Conservation (phyloP, 2,797 vertebrate species). For the Clarias laeviceps region DNA sequence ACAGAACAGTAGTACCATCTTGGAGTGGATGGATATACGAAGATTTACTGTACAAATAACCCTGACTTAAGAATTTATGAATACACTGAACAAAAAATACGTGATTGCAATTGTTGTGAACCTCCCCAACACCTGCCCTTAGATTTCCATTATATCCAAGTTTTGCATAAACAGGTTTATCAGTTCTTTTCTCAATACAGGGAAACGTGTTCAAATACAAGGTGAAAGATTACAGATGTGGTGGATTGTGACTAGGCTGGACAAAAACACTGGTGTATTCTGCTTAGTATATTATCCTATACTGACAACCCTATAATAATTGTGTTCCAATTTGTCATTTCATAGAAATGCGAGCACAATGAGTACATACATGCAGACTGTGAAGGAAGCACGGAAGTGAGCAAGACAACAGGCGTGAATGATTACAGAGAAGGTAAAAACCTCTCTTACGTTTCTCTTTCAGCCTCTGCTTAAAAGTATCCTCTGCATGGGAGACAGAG, state of each 20-base stretch:
- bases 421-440: slow-evolving; percentile 61
- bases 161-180: background rate
- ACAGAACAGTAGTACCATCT: background rate
- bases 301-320: background rate
- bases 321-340: slow-evolving; percentile 48
- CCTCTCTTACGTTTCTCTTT: slow-evolving; percentile 96
- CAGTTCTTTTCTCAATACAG: slow-evolving; percentile 1
- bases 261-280: background rate
- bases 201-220: background rate
- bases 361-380: slow-evolving; percentile 75
- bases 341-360: slow-evolving; percentile 80
- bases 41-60: background rate
- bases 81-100: background rate
- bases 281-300: background rate
- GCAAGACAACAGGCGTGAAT: slow-evolving; percentile 65
- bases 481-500: slow-evolving; percentile 85
- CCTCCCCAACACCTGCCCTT: background rate
- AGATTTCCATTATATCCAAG: background rate
- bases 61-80: background rate
- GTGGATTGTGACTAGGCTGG: background rate
- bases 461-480: slow-evolving; percentile 97
- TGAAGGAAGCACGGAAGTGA: slow-evolving; percentile 54
- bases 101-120: background rate
- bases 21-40: background rate
- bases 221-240: background rate